A percentile compares a stretch with the other conserved stretches of the same genome.
phyloP scores from a whole-genome alignment of 2,888 invertebrate genomes.

The Epistrophe grossulariae region DNA sequence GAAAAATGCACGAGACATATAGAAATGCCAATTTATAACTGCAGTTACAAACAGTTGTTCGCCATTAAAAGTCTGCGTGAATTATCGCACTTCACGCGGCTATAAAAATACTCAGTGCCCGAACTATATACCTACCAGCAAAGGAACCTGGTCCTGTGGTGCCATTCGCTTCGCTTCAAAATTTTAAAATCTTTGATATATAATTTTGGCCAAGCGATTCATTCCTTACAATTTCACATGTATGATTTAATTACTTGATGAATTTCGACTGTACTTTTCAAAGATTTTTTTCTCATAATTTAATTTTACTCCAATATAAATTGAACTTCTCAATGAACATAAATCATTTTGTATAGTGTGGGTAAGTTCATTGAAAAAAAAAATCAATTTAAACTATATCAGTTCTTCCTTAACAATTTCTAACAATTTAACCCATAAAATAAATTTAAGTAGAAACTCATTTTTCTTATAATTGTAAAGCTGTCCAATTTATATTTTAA shows the following conservation, averaged over 20 bases:
- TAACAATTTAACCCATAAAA: neutral
- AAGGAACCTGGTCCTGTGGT: too few relatives aligned
- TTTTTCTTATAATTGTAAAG: conserved; percentile 72
- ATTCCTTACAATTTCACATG: too few relatives aligned
- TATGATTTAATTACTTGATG: too few relatives aligned
- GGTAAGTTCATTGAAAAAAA: neutral
- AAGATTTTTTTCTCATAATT: neutral
- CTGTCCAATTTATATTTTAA: conserved; percentile 74
- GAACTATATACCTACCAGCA: too few relatives aligned
- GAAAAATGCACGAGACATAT: too few relatives aligned
- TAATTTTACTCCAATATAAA: neutral
- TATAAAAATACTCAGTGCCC: too few relatives aligned
- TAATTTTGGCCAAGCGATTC: neutral
- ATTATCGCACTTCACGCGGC: too few relatives aligned
- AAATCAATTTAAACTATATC: neutral
- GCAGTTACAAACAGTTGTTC: too few relatives aligned
- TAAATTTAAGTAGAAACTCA: conserved; percentile 34
- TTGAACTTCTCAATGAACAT: neutral
- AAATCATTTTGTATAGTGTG: neutral
- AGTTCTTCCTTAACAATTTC: neutral
- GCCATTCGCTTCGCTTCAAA: too few relatives aligned
- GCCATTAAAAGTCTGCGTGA: too few relatives aligned
- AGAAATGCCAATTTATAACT: too few relatives aligned
- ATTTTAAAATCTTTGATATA: too few relatives aligned
- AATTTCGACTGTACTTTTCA: neutral